Evolutionary conservation across 1,140 invertebrate genomes (phyloP).

Genomic region (Pissodes strobi): DNA sequence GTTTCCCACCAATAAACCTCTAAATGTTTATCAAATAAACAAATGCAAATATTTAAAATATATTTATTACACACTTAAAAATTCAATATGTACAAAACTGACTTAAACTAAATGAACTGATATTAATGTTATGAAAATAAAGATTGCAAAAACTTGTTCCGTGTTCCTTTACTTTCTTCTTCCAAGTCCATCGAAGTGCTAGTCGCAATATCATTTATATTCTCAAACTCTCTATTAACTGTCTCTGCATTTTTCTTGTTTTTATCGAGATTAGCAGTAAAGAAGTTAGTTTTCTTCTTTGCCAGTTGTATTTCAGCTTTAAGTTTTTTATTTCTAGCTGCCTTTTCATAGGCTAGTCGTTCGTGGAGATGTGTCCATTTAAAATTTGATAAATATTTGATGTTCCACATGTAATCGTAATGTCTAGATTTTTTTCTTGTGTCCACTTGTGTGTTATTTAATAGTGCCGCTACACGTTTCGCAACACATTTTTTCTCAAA

Average conservation of each 20-base stretch:
- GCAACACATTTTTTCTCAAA: slow-evolving; percentile 89
- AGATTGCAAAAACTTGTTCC: slow-evolving; percentile 59
- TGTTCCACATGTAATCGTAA: slow-evolving; percentile 91
- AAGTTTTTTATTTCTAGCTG: slow-evolving; percentile 83
- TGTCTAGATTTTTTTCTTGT: slow-evolving; percentile 84
- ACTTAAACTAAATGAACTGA: too few species aligned
- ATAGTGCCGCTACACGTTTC: slow-evolving; percentile 76
- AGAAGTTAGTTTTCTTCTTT: slow-evolving; percentile 86
- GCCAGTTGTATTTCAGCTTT: slow-evolving; percentile 87
- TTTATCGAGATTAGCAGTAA: slow-evolving; percentile 82
- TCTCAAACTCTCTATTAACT: slow-evolving; percentile 56
- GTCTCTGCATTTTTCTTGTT: slow-evolving; percentile 59
- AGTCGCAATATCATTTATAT: slow-evolving; percentile 35
- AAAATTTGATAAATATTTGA: slow-evolving; percentile 93
- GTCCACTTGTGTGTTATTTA: slow-evolving; percentile 90
- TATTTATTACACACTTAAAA: too few species aligned
- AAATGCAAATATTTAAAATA: too few species aligned
- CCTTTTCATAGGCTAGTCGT: slow-evolving; percentile 88
- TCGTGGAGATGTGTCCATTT: slow-evolving; percentile 96
- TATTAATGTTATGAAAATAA: slow-evolving; percentile 57
- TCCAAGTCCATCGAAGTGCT: slow-evolving; percentile 16
- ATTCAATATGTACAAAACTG: too few species aligned
- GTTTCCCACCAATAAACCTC: too few species aligned
- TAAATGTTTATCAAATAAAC: too few species aligned
- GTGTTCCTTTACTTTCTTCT: slow-evolving; percentile 45